Base-by-base conservation (phyloP, 2,888 invertebrate species). In the Diarsia mendica region DNA sequence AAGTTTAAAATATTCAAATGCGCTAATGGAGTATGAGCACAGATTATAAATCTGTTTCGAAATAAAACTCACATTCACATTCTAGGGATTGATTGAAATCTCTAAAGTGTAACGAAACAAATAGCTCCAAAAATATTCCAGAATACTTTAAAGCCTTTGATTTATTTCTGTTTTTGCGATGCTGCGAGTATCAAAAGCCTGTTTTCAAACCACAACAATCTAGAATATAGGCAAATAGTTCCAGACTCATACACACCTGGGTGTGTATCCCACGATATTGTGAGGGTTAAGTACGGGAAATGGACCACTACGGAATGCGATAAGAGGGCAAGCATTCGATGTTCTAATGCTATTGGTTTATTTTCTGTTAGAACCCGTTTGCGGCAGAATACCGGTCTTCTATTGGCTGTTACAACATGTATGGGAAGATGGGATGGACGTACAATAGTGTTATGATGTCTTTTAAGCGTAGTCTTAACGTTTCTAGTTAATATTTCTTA, bases 391-490 rank as follows among this genome's bases (percentile, higher is more conserved):
- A 39, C 46, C 51, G 46, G 33, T 18, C 46, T 39, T 58, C 33
- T 46, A 67, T 82, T 80, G 81, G 80, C 48, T 49, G 63, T 60
- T 46, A 13, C 33, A 39, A 28, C n/a, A 20, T 33, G 46, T 73
- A 79, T 61, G 23, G 20, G 23, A 6, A 70, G 51, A 51, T 39
- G 23, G 23, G 33, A 61, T 79, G 10, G 39, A 44, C 11, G 33
- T 20, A 73, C 28, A 73, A 63, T 49, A 20, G 18, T 63, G 44
- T 55, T 72, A 80, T 63, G 61, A 71, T 79, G 48, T 71, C 28
- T 53, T 71, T 53, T 53, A 72, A 10, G 15, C 13, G n/a, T 13
- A 10, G 18, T 39, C 28, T 28, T 28, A 28, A 28, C 28, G 9
- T 6, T 44, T 39, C 39, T 55, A 18, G 28, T n/a, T 10, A n/a